phyloP scores from a whole-genome alignment of 2,797 vertebrate genomes.

The Acanthiza pusilla region DNA sequence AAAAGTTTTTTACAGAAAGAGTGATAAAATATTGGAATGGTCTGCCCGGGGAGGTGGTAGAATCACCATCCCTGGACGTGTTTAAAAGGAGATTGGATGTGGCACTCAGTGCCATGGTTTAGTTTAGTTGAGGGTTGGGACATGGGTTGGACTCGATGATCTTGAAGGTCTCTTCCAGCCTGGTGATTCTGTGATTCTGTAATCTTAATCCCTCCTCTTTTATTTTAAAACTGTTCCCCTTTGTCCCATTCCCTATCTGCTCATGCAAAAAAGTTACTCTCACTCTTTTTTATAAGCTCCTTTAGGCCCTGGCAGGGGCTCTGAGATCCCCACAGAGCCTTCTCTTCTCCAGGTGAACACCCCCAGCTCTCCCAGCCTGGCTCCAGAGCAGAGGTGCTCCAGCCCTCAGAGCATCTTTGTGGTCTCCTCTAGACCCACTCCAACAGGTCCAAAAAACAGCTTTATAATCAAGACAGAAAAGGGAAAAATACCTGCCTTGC shows the following conservation, averaged over 20 bases:
- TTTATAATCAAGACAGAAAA: background rate
- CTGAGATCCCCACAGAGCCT: background rate
- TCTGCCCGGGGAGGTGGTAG: no score
- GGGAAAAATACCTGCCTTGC: background rate
- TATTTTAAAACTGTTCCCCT: background rate
- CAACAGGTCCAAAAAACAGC: background rate
- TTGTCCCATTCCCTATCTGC: background rate
- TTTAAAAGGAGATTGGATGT: no score
- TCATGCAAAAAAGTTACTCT: rapidly evolving
- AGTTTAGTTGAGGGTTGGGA: no score
- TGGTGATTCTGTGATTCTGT: no score
- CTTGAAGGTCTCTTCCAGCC: no score
- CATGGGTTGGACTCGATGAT: no score
- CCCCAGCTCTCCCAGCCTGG: background rate
- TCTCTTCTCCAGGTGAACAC: background rate
- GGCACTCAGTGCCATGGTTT: no score
- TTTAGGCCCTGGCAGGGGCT: background rate
- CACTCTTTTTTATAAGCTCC: background rate
- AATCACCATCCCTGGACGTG: no score
- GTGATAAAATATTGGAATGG: no score
- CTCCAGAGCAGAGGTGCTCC: background rate
- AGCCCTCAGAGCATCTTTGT: background rate
- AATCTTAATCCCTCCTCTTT: background rate
- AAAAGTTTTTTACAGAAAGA: no score
- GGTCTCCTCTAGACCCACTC: background rate